Percentiles rank a stretch among this genome's conserved stretches.
Conservation (phyloP, 2,113 vertebrate species). For the Pogonocichla stellata region DNA sequence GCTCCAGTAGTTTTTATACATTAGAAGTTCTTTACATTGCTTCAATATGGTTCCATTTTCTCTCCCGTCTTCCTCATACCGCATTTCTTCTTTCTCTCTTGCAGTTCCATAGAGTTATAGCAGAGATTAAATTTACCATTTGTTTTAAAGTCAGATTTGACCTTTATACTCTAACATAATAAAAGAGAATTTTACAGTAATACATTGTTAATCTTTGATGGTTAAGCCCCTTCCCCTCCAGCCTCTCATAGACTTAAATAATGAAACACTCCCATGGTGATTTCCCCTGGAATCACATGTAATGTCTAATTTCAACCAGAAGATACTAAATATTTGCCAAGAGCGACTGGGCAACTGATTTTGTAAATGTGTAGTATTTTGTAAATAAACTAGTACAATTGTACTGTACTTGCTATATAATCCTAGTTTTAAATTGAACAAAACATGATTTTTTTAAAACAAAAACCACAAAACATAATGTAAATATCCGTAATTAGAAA, state of each 20-base stretch:
- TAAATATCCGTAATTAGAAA: not conserved
- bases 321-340: not conserved
- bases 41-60: not conserved
- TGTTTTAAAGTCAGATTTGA: not conserved
- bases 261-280: not conserved
- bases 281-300: not conserved
- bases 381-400: not conserved
- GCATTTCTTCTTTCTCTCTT: not conserved
- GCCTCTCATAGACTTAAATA: not conserved
- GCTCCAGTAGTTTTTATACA: not conserved
- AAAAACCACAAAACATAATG: accelerated
- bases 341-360: not conserved
- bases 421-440: not conserved
- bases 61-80: not conserved
- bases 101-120: not conserved
- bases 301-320: not conserved
- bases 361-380: not conserved
- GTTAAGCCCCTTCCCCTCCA: not conserved
- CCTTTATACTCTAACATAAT: not conserved
- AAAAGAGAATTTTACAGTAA: not conserved
- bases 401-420: not conserved
- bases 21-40: not conserved
- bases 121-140: not conserved
- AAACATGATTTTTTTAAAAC: not conserved
- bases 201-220: not conserved